Conservation (phyloP, 2,797 vertebrate genomes). For the Chelon labrosus region DNA sequence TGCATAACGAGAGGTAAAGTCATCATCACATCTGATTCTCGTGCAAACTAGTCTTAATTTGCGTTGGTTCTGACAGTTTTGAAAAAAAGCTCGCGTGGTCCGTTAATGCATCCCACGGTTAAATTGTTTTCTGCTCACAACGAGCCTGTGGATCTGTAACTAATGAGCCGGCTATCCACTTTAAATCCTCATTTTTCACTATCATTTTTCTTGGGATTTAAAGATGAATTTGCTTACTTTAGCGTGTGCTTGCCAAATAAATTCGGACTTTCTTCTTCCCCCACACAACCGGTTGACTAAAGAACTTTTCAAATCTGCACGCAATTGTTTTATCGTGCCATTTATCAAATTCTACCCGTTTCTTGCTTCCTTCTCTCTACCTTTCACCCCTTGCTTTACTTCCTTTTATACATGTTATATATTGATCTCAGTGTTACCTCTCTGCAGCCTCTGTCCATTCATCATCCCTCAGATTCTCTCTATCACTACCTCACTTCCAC, state of each 20-base stretch:
- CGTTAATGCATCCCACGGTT: constrained; percentile 26
- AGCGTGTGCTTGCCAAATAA: constrained; percentile 11
- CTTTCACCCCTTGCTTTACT: neutral
- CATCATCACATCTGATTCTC: constrained; percentile 4
- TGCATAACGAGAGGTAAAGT: neutral
- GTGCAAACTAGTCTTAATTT: constrained; percentile 3
- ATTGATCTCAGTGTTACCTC: no score
- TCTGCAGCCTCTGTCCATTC: neutral
- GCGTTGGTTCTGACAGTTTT: constrained; percentile 1
- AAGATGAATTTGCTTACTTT: constrained; percentile 19
- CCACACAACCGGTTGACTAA: neutral
- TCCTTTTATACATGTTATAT: constrained; percentile 14
- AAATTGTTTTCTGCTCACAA: constrained; percentile 7
- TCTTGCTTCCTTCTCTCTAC: neutral
- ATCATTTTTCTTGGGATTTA: constrained; percentile 22
- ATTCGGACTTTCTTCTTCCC: neutral
- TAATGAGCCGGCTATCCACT: constrained; percentile 47
- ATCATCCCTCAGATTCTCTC: constrained; percentile 11
- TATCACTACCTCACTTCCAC: neutral
- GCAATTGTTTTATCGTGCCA: constrained; percentile 8
- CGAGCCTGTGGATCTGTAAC: constrained; percentile 12
- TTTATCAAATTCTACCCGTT: constrained; percentile 5
- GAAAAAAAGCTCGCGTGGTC: neutral
- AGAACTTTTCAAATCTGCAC: constrained; percentile 3
- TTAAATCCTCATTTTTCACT: constrained; percentile 27